Evolutionary conservation across 2,113 vertebrate species (phyloP), one percentile per base, ranked within the genome.

Genomic region (Silurus glanis): DNA sequence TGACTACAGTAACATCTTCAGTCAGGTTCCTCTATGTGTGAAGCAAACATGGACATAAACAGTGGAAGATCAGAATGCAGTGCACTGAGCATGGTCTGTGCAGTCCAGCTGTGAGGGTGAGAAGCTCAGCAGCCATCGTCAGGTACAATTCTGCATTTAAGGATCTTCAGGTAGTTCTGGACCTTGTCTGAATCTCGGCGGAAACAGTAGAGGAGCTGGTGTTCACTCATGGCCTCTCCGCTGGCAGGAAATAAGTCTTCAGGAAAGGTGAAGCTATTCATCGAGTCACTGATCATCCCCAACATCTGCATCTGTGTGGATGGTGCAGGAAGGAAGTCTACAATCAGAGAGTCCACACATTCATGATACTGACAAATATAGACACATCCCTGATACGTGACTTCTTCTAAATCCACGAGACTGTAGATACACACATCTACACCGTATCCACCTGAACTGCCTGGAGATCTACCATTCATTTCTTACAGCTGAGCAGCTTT

Each of bases 151-250:
- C 95, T 94, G 90, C 95, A 96, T 91, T 96, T 96, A 1, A 97
- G 94, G 91, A 96, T 93, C 93, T 95, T 96, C 90, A 97, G 90
- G 93, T 95, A 97, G 93, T 95, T 96, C 93, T 96, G 95, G 85
- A 96, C 94, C 93, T 97, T 97, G 91, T 95, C 95, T 45, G 96
- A 95, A 88, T 97, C 95, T 85, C 96, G 92, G 55, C 95, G 95
- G 83, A 96, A 96, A 84, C 96, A 97, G 90, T 94, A 94, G 66
- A 97, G 95, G 61, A 97, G 95, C 80, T 95, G 93, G 5, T 94
- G 94, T 91, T 95, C 92, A 61, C 93, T 96, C 95, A 96, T 95
- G 83, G 86, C 91, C 87, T 95, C 94, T 6, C 91, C 89, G 5
- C 86, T 93, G 51, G 81, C 19, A 28, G 86, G 80, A 55, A 92